Evolutionary conservation across 2,888 invertebrate species (phyloP).

Genomic region (Urechis unicinctus): DNA sequence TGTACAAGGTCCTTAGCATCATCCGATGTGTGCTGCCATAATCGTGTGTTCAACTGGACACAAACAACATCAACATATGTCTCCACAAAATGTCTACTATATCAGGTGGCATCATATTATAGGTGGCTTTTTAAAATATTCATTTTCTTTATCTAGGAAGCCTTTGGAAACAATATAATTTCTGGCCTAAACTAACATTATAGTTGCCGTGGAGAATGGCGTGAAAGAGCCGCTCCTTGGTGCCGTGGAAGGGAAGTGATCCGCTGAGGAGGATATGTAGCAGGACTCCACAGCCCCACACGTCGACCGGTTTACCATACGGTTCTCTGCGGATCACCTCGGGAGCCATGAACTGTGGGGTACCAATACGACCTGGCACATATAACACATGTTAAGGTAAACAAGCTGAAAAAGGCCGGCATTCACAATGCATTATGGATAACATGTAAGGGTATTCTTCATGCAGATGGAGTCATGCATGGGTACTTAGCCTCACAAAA

Average conservation of each 20-base stretch:
- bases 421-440: no score
- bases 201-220: slow-evolving; percentile 60
- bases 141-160: no score
- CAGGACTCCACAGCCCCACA: slow-evolving; percentile 95
- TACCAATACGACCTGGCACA: slow-evolving; percentile 83
- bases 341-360: slow-evolving; percentile 96
- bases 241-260: slow-evolving; percentile 89
- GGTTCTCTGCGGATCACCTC: slow-evolving; percentile 87
- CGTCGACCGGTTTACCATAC: slow-evolving; percentile 80
- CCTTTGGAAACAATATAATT: background rate
- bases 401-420: no score
- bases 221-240: slow-evolving; percentile 85
- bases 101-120: no score
- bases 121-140: no score
- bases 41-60: background rate
- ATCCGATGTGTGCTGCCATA: slow-evolving; percentile 87
- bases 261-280: slow-evolving; percentile 90
- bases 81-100: no score
- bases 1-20: slow-evolving; percentile 91
- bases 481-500: no score
- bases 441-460: no score
- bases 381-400: no score
- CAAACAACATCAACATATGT: no score
- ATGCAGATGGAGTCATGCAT: no score
- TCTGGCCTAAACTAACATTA: slow-evolving; percentile 10